Conservation (phyloP, 2,113 vertebrate genomes). For the Rattus norvegicus region DNA sequence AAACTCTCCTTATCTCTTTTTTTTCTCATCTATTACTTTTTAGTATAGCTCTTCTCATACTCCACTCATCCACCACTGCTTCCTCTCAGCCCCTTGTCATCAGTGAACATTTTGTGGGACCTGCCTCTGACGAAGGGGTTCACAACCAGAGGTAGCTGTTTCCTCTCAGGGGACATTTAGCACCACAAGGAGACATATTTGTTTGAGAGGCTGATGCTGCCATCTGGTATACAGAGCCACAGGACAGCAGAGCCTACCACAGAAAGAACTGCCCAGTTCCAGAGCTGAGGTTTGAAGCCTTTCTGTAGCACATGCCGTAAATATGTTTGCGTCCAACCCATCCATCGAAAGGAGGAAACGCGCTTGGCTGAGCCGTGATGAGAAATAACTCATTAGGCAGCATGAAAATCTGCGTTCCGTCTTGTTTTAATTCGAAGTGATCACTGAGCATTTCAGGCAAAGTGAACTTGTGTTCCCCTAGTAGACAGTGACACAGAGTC, state of each 20-base stretch:
- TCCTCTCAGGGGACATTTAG: neutral
- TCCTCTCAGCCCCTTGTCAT: neutral
- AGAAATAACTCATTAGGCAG: conserved; percentile 56
- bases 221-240: neutral
- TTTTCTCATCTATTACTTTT: neutral
- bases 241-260: neutral
- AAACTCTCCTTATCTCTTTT: neutral
- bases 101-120: neutral
- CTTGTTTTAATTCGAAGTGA: conserved; percentile 43
- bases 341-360: conserved; percentile 20
- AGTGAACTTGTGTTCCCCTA: neutral
- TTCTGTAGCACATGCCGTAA: neutral
- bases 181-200: neutral
- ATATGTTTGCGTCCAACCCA: neutral
- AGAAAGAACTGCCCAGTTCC: neutral
- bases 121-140: neutral
- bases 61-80: neutral
- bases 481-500: neutral
- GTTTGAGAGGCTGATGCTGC: neutral
- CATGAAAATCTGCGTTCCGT: conserved; percentile 42
- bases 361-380: conserved; percentile 15
- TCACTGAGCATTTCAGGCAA: conserved; percentile 45
- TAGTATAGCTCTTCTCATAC: neutral
- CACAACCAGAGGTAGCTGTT: neutral
- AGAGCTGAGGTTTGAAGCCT: neutral